A percentile compares a stretch with the other conserved stretches of the same genome.
Evolutionary conservation across 2,797 vertebrate species (phyloP).

Genomic region (Betta splendens): DNA sequence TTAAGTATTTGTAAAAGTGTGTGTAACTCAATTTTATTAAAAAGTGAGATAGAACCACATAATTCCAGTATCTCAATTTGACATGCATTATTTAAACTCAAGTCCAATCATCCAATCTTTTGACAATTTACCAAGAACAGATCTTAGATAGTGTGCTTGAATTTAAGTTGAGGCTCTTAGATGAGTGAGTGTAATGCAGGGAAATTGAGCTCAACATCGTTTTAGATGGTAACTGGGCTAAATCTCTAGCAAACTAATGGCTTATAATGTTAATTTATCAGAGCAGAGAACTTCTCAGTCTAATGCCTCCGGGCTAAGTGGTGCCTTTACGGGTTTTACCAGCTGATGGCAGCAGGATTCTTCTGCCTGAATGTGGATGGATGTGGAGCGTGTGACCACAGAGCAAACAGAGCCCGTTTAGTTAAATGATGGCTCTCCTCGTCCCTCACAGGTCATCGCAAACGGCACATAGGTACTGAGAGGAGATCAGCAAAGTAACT

Average conservation of each 20-base stretch:
- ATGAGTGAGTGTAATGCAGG: constrained; percentile 19
- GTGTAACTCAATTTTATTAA: constrained; percentile 56
- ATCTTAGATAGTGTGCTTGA: constrained; percentile 32
- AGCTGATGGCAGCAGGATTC: constrained; percentile 74
- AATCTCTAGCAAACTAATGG: constrained; percentile 26
- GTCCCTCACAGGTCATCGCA: constrained; percentile 3
- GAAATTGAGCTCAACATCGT: constrained; percentile 30
- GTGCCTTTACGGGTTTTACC: constrained; percentile 54
- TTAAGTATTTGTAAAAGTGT: constrained; percentile 48
- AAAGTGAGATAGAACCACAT: constrained; percentile 51
- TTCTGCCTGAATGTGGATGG: constrained; percentile 8
- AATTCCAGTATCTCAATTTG: constrained; percentile 48
- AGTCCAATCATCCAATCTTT: constrained; percentile 56
- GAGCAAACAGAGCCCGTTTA: background rate
- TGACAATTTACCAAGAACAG: constrained; percentile 43
- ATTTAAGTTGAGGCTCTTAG: constrained; percentile 24
- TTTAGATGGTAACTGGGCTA: constrained; percentile 38
- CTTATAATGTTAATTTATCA: constrained; percentile 25
- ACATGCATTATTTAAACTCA: constrained; percentile 57
- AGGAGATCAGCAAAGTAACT: constrained; percentile 19
- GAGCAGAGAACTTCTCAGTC: constrained; percentile 15
- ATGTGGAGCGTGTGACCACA: background rate
- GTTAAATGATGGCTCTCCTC: background rate
- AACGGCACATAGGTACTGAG: background rate
- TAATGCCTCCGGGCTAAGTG: constrained; percentile 2